Conservation (phyloP, 2,797 vertebrate species). For the Tenualosa ilisha region DNA sequence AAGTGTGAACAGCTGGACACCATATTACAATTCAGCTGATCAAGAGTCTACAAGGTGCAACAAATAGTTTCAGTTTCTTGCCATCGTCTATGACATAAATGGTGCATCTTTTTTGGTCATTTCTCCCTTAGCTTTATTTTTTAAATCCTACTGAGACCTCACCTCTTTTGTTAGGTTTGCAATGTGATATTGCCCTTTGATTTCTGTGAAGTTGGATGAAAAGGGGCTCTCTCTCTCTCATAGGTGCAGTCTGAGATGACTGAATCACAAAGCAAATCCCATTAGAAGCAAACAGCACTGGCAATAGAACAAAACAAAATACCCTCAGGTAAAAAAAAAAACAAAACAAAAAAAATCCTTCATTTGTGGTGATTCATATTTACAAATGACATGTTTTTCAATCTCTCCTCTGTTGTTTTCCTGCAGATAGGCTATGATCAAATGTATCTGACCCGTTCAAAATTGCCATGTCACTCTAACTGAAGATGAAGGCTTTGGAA, state of each 20-base stretch:
- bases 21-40: background rate
- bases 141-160: background rate
- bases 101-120: background rate
- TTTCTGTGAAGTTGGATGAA: background rate
- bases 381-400: background rate
- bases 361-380: background rate
- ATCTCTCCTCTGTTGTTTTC: background rate
- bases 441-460: slow-evolving; percentile 1
- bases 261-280: background rate
- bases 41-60: background rate
- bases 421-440: slow-evolving; percentile 9
- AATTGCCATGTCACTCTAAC: slow-evolving; percentile 6
- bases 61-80: background rate
- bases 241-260: background rate
- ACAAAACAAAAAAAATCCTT: background rate
- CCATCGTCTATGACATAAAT: too few species aligned
- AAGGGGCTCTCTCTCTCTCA: background rate
- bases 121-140: background rate
- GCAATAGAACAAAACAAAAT: background rate
- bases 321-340: background rate
- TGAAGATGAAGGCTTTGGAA: slow-evolving; percentile 28
- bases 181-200: background rate
- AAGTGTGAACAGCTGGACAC: background rate
- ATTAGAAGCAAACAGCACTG: background rate
- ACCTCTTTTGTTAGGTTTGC: background rate